Conservation (phyloP, 1,140 invertebrate species). For the Drosophila serrata region DNA sequence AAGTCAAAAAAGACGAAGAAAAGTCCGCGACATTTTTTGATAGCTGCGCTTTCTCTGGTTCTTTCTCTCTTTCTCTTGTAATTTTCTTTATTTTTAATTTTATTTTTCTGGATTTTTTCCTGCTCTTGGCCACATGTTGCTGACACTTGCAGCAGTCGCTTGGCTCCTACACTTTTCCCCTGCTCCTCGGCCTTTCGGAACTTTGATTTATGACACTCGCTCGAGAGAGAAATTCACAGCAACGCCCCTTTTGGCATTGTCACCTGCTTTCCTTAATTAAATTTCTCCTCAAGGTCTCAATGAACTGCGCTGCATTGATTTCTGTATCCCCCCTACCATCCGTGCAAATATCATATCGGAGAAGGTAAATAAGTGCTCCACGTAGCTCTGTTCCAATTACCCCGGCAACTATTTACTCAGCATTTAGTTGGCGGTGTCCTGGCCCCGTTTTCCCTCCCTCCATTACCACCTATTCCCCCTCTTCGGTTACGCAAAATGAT, state of each 20-base stretch:
- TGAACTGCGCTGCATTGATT: slow-evolving; percentile 63
- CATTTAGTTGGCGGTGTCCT: slow-evolving; percentile 61
- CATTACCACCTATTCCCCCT: too few relatives aligned
- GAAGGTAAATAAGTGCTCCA: slow-evolving; percentile 66
- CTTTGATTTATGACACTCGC: slow-evolving; percentile 71
- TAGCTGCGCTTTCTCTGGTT: slow-evolving; percentile 33
- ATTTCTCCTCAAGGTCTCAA: slow-evolving; percentile 53
- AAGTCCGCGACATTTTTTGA: slow-evolving; percentile 58
- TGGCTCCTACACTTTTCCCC: slow-evolving; percentile 5
- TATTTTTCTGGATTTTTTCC: slow-evolving; percentile 59
- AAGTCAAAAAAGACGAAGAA: slow-evolving; percentile 49
- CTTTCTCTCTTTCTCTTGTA: slow-evolving; percentile 4
- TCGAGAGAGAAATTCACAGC: slow-evolving; percentile 4
- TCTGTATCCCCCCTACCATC: background rate
- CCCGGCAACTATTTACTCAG: slow-evolving; percentile 70
- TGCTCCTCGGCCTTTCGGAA: background rate
- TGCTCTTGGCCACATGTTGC: slow-evolving; percentile 72
- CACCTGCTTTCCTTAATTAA: slow-evolving; percentile 78
- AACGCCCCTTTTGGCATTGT: slow-evolving; percentile 42
- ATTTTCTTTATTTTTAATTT: slow-evolving; percentile 51
- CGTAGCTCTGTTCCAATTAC: slow-evolving; percentile 66
- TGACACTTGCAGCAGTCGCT: slow-evolving; percentile 73
- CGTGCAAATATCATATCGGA: slow-evolving; percentile 45
- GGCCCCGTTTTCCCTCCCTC: background rate
- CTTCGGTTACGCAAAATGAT: slow-evolving; percentile 60